Evolutionary conservation across 2,888 invertebrate species (phyloP).

Genomic region (Iphiclides podalirius): DNA sequence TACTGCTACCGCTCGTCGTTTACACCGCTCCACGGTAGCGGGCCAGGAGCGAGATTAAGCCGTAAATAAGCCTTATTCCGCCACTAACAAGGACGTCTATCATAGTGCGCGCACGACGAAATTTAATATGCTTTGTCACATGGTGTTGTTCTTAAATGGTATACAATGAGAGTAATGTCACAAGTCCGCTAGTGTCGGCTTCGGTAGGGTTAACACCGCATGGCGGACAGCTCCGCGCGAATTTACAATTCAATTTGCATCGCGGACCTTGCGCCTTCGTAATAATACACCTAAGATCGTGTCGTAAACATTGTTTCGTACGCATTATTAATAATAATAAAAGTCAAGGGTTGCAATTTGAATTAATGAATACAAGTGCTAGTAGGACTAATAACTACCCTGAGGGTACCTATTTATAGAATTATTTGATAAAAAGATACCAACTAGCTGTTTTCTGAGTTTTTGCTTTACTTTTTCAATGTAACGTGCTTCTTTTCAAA

Average conservation of each 20-base stretch:
- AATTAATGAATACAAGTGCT: too few relatives aligned
- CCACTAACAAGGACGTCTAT: constrained; percentile 44
- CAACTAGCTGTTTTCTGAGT: too few relatives aligned
- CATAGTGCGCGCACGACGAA: constrained; percentile 34
- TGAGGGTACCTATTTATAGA: too few relatives aligned
- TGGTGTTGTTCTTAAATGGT: constrained; percentile 30
- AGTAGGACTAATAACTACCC: too few relatives aligned
- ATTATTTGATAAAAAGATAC: too few relatives aligned
- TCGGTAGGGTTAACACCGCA: constrained; percentile 17
- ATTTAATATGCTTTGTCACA: constrained; percentile 34
- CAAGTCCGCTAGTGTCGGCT: constrained; percentile 6
- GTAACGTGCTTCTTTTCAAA: too few relatives aligned
- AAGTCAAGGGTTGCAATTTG: too few relatives aligned
- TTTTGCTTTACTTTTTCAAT: too few relatives aligned
- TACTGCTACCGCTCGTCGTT: neutral
- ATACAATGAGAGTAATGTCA: constrained; percentile 24
- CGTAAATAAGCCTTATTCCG: constrained; percentile 38
- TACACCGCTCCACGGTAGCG: constrained; percentile 16
- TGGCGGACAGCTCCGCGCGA: constrained; percentile 14
- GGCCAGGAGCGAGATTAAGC: constrained; percentile 35
- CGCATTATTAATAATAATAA: too few relatives aligned
- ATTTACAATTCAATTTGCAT: constrained; percentile 7
- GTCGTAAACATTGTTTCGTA: too few relatives aligned
- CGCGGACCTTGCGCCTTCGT: neutral
- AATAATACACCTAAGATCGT: neutral